A percentile compares a stretch with the other conserved stretches of the same genome.
phyloP scores from a whole-genome alignment of 2,113 vertebrate species.

The Cyprinodon tularosa region DNA sequence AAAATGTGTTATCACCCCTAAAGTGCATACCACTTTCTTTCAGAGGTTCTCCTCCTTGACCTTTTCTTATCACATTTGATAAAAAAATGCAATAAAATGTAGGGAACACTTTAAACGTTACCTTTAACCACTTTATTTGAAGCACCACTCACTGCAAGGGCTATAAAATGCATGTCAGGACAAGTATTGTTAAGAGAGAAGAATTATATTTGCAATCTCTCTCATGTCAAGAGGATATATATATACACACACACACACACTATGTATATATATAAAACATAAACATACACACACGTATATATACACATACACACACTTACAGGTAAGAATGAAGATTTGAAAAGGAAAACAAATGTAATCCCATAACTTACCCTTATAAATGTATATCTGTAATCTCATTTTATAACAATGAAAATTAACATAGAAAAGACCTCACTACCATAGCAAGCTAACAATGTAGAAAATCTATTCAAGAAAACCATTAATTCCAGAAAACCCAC shows the following conservation, averaged over 20 bases:
- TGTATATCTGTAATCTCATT: too few species aligned
- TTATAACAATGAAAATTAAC: too few species aligned
- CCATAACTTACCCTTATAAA: not conserved
- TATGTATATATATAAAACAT: too few species aligned
- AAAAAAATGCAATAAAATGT: not conserved
- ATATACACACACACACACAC: not conserved
- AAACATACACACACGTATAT: too few species aligned
- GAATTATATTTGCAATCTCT: not conserved
- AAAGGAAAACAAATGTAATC: not conserved
- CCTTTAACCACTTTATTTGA: not conserved
- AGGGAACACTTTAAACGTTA: not conserved
- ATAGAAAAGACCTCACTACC: too few species aligned
- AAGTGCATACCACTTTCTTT: not conserved
- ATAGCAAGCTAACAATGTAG: too few species aligned
- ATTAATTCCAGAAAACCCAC: too few species aligned
- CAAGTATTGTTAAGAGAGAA: not conserved
- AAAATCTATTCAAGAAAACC: too few species aligned
- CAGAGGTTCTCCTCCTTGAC: not conserved
- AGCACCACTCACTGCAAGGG: not conserved
- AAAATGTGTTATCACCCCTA: too few species aligned
- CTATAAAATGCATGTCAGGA: not conserved
- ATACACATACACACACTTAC: too few species aligned
- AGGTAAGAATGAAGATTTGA: not conserved
- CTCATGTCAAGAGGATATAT: not conserved
- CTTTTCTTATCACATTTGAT: not conserved